Evolutionary conservation across 2,888 invertebrate genomes (phyloP).

Genomic region (Morinoia aosen): DNA sequence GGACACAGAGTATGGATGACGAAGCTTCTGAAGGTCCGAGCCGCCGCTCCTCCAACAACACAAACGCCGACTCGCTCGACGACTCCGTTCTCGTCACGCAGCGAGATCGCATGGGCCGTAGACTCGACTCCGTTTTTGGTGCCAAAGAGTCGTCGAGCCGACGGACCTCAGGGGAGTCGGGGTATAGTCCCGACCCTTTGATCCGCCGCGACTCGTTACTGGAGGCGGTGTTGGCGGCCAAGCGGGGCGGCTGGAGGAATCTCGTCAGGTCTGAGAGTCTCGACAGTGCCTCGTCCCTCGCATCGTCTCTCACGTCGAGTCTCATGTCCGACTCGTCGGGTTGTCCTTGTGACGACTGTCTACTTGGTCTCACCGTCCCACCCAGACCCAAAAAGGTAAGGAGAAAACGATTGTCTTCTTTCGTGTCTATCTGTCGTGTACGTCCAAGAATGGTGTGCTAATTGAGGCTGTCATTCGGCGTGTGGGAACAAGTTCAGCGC

Average conservation of each 20-base stretch:
- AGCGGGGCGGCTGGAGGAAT: slow-evolving; percentile 62
- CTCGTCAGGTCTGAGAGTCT: slow-evolving; percentile 64
- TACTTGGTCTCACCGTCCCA: slow-evolving; percentile 62
- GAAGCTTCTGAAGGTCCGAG: slow-evolving; percentile 53
- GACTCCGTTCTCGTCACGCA: slow-evolving; percentile 15
- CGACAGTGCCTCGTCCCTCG: slow-evolving; percentile 64
- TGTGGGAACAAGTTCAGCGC: neutral
- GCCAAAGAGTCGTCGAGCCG: slow-evolving; percentile 57
- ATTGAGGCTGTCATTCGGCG: neutral
- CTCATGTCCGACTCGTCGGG: slow-evolving; percentile 53
- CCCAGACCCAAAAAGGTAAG: slow-evolving; percentile 64
- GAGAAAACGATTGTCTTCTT: neutral
- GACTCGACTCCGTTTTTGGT: slow-evolving; percentile 42
- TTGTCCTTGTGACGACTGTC: slow-evolving; percentile 66
- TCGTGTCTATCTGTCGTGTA: neutral
- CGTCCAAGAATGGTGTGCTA: neutral
- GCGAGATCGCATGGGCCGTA: slow-evolving; percentile 10
- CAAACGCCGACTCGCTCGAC: slow-evolving; percentile 34
- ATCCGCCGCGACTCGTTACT: slow-evolving; percentile 64
- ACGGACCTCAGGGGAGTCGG: slow-evolving; percentile 52
- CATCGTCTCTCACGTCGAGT: slow-evolving; percentile 58
- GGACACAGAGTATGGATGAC: slow-evolving; percentile 43
- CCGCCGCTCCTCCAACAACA: slow-evolving; percentile 59
- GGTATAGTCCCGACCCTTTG: slow-evolving; percentile 56
- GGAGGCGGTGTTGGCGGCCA: slow-evolving; percentile 66